These are phyloP conservation scores for Acrocephalus kingi DNA, from an alignment of 2,113 vertebrate genomes.

Conservation along the genomic window DNA sequence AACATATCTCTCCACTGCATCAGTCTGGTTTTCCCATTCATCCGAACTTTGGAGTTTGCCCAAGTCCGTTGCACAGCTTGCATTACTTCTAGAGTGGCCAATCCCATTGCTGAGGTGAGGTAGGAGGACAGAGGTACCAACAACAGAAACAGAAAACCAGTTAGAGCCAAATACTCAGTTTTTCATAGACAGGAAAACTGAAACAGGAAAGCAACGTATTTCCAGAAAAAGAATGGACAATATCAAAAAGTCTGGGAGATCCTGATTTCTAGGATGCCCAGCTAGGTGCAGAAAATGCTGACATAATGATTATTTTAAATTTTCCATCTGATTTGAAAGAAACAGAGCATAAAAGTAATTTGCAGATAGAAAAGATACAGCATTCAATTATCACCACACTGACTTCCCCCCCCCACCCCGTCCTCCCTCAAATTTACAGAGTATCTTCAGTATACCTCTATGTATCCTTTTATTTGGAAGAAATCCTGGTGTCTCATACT, in stretches of 20 bases:
- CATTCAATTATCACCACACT: not conserved
- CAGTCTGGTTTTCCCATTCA: slow-evolving; percentile 91
- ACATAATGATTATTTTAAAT: not conserved
- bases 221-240: not conserved
- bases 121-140: not conserved
- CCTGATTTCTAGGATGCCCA: not conserved
- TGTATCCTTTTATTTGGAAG: slow-evolving; percentile 93
- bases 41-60: slow-evolving; percentile 95
- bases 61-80: slow-evolving; percentile 94
- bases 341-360: not conserved
- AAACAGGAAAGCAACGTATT: not conserved
- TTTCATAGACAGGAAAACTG: not conserved
- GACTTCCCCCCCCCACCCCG: too few species aligned
- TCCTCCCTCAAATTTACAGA: not conserved
- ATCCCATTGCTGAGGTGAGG: slow-evolving; percentile 86
- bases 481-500: slow-evolving; percentile 96
- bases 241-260: not conserved
- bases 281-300: not conserved
- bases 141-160: not conserved
- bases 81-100: slow-evolving; percentile 96
- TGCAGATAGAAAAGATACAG: not conserved
- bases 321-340: not conserved
- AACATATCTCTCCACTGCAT: slow-evolving; percentile 99
- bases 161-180: not conserved
- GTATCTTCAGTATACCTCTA: slow-evolving; percentile 82